These are phyloP conservation scores for Muscicapa striata DNA, from an alignment of 2,797 vertebrate species.

Conservation along the genomic window DNA sequence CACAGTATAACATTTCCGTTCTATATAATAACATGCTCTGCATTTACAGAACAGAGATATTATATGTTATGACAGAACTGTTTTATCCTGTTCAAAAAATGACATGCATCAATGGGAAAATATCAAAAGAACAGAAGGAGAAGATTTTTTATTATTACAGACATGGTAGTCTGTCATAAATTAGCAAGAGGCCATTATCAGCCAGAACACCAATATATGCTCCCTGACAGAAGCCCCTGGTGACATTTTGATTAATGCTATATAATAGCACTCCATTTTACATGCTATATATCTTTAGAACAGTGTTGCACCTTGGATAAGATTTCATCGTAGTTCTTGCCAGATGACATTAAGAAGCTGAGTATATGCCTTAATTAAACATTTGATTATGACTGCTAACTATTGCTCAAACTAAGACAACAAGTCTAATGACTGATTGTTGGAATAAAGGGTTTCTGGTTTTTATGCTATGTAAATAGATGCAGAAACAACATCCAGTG, in stretches of 20 bases:
- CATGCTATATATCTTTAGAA: neutral
- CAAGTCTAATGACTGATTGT: neutral
- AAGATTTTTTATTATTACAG: slow-evolving; percentile 54
- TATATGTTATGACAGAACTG: slow-evolving; percentile 3
- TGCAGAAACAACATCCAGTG: neutral
- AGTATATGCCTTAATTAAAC: neutral
- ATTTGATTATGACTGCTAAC: neutral
- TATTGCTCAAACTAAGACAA: neutral
- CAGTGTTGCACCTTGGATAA: neutral
- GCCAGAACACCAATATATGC: neutral
- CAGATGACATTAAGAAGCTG: neutral
- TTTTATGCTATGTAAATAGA: neutral
- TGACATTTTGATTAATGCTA: slow-evolving; percentile 50
- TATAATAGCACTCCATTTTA: slow-evolving; percentile 10
- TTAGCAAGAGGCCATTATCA: slow-evolving; percentile 45
- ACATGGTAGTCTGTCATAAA: slow-evolving; percentile 4
- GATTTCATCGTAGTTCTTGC: neutral
- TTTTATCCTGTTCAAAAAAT: slow-evolving; percentile 17
- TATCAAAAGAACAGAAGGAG: slow-evolving; percentile 7
- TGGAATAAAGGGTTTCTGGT: neutral
- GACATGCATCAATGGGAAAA: neutral
- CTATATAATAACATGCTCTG: neutral
- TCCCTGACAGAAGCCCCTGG: slow-evolving; percentile 31
- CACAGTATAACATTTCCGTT: neutral
- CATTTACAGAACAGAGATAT: neutral